A percentile compares a stretch with the other conserved stretches of the same genome.
Evolutionary conservation across 2,113 vertebrate genomes (phyloP).

Genomic region (Otis tarda): DNA sequence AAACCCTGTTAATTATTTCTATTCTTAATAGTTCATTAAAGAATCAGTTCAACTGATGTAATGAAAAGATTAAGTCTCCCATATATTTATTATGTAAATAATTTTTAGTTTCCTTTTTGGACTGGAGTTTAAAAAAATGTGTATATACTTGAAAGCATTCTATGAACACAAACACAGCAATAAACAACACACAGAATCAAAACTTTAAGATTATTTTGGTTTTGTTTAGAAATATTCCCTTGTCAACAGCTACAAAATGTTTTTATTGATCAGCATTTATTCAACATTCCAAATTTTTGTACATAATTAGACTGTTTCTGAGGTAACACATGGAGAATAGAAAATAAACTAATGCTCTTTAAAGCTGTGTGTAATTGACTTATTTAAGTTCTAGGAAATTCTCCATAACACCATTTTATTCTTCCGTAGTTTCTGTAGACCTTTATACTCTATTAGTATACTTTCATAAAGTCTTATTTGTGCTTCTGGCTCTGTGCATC

Average conservation of each 20-base stretch:
- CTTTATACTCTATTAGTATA: background rate
- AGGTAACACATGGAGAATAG: constrained; percentile 87
- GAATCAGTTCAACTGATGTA: constrained; percentile 64
- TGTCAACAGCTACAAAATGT: constrained; percentile 78
- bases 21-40: constrained; percentile 58
- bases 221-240: constrained; percentile 76
- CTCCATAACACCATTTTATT: background rate
- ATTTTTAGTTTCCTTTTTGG: constrained; percentile 75
- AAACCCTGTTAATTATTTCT: constrained; percentile 40
- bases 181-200: constrained; percentile 85
- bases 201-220: constrained; percentile 74
- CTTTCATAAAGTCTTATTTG: background rate
- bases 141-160: constrained; percentile 84
- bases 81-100: constrained; percentile 81
- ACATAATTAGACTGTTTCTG: constrained; percentile 89
- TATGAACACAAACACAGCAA: constrained; percentile 86
- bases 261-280: constrained; percentile 84
- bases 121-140: constrained; percentile 74
- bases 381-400: constrained; percentile 50
- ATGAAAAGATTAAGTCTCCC: constrained; percentile 67
- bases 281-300: constrained; percentile 95
- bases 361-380: constrained; percentile 67
- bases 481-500: background rate
- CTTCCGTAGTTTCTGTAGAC: background rate
- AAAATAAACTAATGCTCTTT: constrained; percentile 92